Conservation (phyloP, 2,888 invertebrate species). For the Candidula unifasciata region DNA sequence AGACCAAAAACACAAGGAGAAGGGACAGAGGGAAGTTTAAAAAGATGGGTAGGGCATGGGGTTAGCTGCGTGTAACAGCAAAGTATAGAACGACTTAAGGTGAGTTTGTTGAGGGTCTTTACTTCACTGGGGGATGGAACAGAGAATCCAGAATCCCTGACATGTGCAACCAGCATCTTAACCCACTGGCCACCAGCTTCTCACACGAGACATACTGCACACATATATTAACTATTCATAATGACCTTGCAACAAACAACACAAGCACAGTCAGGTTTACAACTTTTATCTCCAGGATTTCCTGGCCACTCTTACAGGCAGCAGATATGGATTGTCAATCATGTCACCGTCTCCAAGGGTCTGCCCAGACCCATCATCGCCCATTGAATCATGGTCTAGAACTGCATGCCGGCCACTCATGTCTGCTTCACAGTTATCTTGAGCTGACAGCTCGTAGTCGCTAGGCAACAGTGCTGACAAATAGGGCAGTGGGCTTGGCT, state of each 20-base stretch:
- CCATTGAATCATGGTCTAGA: background rate
- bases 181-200: too few relatives aligned
- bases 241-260: background rate
- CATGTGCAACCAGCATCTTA: too few relatives aligned
- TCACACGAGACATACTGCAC: too few relatives aligned
- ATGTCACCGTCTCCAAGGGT: slow-evolving; percentile 77
- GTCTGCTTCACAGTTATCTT: slow-evolving; percentile 80
- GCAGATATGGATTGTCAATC: slow-evolving; percentile 87
- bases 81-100: too few relatives aligned
- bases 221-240: too few relatives aligned
- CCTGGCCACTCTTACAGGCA: slow-evolving; percentile 79
- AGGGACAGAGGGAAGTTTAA: too few relatives aligned
- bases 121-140: too few relatives aligned
- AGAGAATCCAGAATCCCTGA: too few relatives aligned
- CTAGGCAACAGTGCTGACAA: slow-evolving; percentile 91
- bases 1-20: too few relatives aligned
- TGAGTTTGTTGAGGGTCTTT: too few relatives aligned
- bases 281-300: slow-evolving; percentile 45
- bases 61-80: too few relatives aligned
- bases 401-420: slow-evolving; percentile 24
- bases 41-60: too few relatives aligned
- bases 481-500: slow-evolving; percentile 88
- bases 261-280: background rate
- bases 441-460: slow-evolving; percentile 93
- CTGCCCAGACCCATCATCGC: background rate